phyloP scores from a whole-genome alignment of 2,113 vertebrate genomes.

The Bufo bufo region DNA sequence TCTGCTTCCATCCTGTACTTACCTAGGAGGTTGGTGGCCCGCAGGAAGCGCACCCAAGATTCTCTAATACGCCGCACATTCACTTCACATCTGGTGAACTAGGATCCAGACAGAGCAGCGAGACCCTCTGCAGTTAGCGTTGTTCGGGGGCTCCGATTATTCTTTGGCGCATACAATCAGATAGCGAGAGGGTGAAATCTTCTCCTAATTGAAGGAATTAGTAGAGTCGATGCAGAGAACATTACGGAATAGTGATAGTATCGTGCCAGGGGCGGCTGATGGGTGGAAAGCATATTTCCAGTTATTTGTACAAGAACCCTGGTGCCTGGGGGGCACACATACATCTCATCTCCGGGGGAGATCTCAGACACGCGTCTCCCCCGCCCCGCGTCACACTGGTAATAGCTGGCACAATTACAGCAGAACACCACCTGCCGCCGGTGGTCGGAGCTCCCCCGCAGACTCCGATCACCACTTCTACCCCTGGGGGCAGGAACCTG shows the following conservation, averaged over 20 bases:
- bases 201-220: constrained; percentile 15
- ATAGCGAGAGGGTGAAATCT: background rate
- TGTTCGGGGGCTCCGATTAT: background rate
- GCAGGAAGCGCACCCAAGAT: too few species aligned
- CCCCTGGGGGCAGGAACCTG: too few species aligned
- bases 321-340: background rate
- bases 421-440: too few species aligned
- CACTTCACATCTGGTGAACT: too few species aligned
- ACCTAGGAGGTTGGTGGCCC: too few species aligned
- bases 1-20: too few species aligned
- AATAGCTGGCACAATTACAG: background rate
- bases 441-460: too few species aligned
- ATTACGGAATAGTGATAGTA: background rate
- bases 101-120: too few species aligned
- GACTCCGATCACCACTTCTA: too few species aligned
- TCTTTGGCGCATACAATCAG: background rate
- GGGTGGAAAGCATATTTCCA: background rate
- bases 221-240: background rate
- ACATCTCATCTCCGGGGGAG: background rate
- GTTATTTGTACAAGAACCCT: background rate
- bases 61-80: too few species aligned
- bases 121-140: too few species aligned
- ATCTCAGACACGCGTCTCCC: background rate
- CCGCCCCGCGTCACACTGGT: too few species aligned
- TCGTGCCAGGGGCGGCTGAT: background rate